Evolutionary conservation across 2,797 vertebrate genomes (phyloP).

Genomic region (Craterocephalus amniculus): DNA sequence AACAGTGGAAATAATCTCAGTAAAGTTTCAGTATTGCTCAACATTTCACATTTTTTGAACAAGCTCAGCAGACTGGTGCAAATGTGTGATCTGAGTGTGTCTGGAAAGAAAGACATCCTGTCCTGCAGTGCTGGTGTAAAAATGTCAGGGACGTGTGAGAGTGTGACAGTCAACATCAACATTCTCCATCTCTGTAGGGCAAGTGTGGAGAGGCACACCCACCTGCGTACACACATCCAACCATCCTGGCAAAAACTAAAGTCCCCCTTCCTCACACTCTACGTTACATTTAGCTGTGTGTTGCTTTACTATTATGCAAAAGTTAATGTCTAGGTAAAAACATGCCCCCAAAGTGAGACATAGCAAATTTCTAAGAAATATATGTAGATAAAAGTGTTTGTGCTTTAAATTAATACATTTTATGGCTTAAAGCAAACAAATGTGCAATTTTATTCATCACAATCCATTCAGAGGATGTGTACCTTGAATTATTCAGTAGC

Average conservation of each 20-base stretch:
- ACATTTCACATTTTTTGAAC: background rate
- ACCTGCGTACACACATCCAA: constrained; percentile 52
- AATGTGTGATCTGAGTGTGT: constrained; percentile 34
- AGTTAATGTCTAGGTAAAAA: background rate
- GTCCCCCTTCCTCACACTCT: background rate
- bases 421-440: background rate
- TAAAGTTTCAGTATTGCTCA: background rate
- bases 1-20: background rate
- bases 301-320: background rate
- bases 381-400: background rate
- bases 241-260: constrained; percentile 15
- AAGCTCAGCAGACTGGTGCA: background rate
- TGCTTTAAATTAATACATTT: background rate
- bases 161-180: constrained; percentile 83
- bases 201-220: constrained; percentile 57
- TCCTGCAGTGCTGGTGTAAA: constrained; percentile 74
- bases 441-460: background rate
- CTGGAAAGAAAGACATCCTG: constrained; percentile 61
- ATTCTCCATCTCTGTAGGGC: constrained; percentile 74
- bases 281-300: background rate
- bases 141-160: constrained; percentile 73
- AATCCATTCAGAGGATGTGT: background rate
- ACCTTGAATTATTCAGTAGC: background rate
- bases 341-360: background rate
- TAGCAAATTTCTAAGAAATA: background rate